Evolutionary conservation across 2,888 invertebrate species (phyloP), one percentile per base, ranked within the genome.

Genomic region (Leptopilina myrica): DNA sequence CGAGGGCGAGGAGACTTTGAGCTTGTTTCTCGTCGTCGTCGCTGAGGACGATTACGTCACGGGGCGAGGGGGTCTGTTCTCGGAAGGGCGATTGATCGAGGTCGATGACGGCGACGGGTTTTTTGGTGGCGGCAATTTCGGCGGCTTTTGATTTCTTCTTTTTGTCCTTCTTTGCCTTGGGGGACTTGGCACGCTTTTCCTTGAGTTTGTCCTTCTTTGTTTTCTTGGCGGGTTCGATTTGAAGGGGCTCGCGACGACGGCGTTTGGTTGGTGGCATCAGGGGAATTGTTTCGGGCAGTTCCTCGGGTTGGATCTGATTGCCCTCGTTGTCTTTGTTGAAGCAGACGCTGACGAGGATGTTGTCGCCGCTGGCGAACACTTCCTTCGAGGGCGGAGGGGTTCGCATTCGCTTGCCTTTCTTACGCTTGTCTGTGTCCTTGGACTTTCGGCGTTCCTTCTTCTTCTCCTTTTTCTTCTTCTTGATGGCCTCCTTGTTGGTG

Each of bases 331-430:
- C 91, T 86, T 96, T 96, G 90, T 96, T 96, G 92, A 98, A 98
- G 91, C 97, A 97, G 20, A 98, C 97, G 92, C 97, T 97, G 12
- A 98, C 97, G 83, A 98, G 94, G 87, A 98, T 98, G 90, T 97
- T 98, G 92, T 98, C 97, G 4, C 98, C 98, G 12, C 97, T 97
- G 0, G 98, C 97, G 90, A 97, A 98, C 4, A 98, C 97, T 92
- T 97, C 97, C 91, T 98, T 98, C 2, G 96, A 96, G 0, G 96
- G 96, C 76, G 93, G 94, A n/a, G 93, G 92, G 14, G 90, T 90
- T 79, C 92, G 92, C 77, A 92, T 92, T 67, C 92, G 92, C 53
- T 91, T 91, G 73, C 92, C 92, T 78, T 92, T 92, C 88, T 90
- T 88, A 64, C 88, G 89, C 79, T 90, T 90, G 81, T 90, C 88